Base-by-base conservation (phyloP, 2,797 vertebrate species). In the Helarctos malayanus region DNA sequence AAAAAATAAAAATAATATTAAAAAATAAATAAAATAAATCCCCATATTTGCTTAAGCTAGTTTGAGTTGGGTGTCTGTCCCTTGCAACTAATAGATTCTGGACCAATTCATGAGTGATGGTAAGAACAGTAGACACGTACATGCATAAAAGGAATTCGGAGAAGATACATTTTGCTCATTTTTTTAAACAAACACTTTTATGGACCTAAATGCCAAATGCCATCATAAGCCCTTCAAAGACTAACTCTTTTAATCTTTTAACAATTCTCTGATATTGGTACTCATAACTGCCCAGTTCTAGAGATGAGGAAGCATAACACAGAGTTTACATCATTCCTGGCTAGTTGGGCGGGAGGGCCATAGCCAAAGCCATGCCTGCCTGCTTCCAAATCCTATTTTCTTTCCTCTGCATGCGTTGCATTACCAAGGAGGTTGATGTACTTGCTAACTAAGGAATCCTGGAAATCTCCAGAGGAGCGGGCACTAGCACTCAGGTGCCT, bases 401-500 rank as follows among this genome's bases (percentile, higher is more conserved):
- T 52, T 54, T 49, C 54, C 41, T 61, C 32, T 32, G 16, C 41
- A 2, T 2, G 1, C 41, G 15, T 18, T 29, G 18, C 27, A 10
- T 56, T 38, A 35, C 54, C 15, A 3, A 49, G 45, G 18, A 88
- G 41, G 38, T 5, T 1, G 32, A 7, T 9, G n/a, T 7, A 25
- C 47, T 27, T 14, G 57, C 80, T 65, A 86, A 82, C 52, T 6
- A n/a, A 89, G 29, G 95, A 49, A 92, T 88, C 79, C 7, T n/a
- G 29, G 83, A 84, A 29, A 54, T 76, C 71, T 81, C 5, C 0
- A 19, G 69, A 91, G 61, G 45, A 94, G 7, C 38, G 59, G 8
- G n/a, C n/a, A 83, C 32, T 32, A 18, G 73, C 59, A 89, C 27
- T 78, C 90, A 94, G 96, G 94, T 59, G 45, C 82, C 93, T 8